These are phyloP conservation scores for Drosophila mulleri DNA, from an alignment of 2,888 invertebrate genomes.

Conservation along the genomic window DNA sequence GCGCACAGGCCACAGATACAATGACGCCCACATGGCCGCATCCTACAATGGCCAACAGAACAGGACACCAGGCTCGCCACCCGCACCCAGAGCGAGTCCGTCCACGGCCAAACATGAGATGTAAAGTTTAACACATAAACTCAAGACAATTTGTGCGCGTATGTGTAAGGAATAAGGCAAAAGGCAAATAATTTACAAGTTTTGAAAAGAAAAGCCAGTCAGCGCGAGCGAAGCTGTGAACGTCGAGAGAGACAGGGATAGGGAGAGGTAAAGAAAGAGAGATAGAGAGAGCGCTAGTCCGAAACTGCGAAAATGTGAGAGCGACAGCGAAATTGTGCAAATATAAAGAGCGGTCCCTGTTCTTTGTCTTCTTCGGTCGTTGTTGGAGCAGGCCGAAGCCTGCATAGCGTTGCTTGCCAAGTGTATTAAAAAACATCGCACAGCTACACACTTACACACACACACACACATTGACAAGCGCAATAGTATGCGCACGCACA, in stretches of 20 bases:
- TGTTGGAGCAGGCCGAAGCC: constrained; percentile 50
- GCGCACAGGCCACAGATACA: constrained; percentile 60
- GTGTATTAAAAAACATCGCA: constrained; percentile 56
- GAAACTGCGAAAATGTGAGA: constrained; percentile 20
- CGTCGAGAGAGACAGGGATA: constrained; percentile 2
- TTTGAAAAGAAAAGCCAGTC: constrained; percentile 72
- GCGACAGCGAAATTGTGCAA: constrained; percentile 59
- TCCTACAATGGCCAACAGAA: constrained; percentile 58
- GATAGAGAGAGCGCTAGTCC: constrained; percentile 15
- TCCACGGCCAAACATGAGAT: constrained; percentile 68
- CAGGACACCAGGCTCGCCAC: constrained; percentile 41
- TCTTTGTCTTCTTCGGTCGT: constrained; percentile 30
- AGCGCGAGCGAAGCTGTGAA: constrained; percentile 20
- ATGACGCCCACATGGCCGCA: constrained; percentile 66
- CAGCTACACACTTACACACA: constrained; percentile 27
- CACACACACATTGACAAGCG: constrained; percentile 27
- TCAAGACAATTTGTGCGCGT: constrained; percentile 80
- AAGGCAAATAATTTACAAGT: constrained; percentile 82
- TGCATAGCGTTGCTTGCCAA: constrained; percentile 57
- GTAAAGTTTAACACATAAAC: constrained; percentile 82
- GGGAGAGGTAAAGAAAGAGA: constrained; percentile 16
- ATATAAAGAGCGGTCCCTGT: constrained; percentile 61
- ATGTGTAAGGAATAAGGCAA: constrained; percentile 80
- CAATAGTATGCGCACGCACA: constrained; percentile 15
- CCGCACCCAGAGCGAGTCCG: constrained; percentile 43